Conservation (phyloP, 2,797 vertebrate genomes). For the Pelodytes ibericus region DNA sequence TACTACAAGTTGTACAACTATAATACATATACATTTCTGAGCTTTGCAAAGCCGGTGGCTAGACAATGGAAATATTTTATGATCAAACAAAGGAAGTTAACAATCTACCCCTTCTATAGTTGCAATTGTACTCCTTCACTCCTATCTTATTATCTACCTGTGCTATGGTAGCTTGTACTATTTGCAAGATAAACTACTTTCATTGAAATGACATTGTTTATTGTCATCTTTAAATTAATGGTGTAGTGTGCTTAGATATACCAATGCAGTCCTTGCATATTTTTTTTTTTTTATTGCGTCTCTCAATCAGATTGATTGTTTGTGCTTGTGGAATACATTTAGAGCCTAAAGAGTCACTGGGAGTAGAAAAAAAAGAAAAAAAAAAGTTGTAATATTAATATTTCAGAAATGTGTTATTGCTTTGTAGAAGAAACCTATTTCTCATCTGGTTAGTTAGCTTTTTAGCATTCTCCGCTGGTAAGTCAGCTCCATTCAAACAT, state of each 20-base stretch:
- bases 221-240: constrained; percentile 45
- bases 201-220: constrained; percentile 43
- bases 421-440: constrained; percentile 12
- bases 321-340: constrained; percentile 31
- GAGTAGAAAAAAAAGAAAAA: too few species aligned
- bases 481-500: constrained; percentile 18
- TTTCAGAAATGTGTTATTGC: constrained; percentile 18
- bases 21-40: too few species aligned
- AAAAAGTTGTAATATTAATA: constrained; percentile 31
- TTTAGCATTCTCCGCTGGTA: constrained; percentile 7
- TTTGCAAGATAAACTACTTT: constrained; percentile 44
- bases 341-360: constrained; percentile 25
- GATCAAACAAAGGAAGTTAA: constrained; percentile 13
- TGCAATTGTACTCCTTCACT: not conserved
- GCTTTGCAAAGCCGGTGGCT: too few species aligned
- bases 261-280: constrained; percentile 38
- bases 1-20: too few species aligned
- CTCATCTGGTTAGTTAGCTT: constrained; percentile 3
- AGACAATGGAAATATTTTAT: too few species aligned
- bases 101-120: not conserved
- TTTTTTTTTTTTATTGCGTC: constrained; percentile 34
- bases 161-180: constrained; percentile 22
- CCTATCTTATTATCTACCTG: not conserved
- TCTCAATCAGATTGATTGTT: constrained; percentile 41
- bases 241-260: constrained; percentile 38